Evolutionary conservation across 2,797 vertebrate genomes (phyloP), one percentile per base, ranked within the genome.

Genomic region (Avahi laniger): DNA sequence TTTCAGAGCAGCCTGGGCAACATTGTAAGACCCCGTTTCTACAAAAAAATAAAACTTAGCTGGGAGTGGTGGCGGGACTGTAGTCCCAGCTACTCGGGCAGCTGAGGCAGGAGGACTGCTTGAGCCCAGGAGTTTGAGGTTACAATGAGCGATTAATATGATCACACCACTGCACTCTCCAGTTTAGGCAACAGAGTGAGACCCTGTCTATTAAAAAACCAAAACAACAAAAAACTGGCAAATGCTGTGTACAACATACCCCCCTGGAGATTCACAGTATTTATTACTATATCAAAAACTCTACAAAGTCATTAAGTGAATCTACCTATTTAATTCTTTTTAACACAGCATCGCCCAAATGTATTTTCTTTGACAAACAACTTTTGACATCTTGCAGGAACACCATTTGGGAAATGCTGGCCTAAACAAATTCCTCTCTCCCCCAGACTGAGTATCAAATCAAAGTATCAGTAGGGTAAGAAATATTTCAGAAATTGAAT

Each of bases 311-410:
- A 85, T 41, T 59, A 73, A 85, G 59, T 52, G 59, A 92, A 75
- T 69, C 83, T 75, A 65, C 50, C 24, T 7, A 59, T 65, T 91
- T 70, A 91, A 50, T 28, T 89, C 79, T 94, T 90, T 79, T 69
- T 22, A 43, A 80, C 7, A n/a, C 1, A 54, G 11, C 4, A 54
- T 92, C 88, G 46, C 50, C 24, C 57, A 80, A 33, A 87, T 50
- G 35, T 61, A 93, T 93, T 92, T 89, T 90, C 75, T 76, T 84
- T 75, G 28, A 79, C 65, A 81, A 94, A 83, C 5, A 48, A 22
- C 43, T 30, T 87, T 70, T 65, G 80, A 89, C 65, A 48, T 93
- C 70, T 94, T 72, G 18, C 43, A 86, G 70, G 59, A 91, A 91
- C 0, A 59, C 24, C 46, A 65, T 83, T 85, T 24, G 84, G 73